These are phyloP conservation scores for Amphipyra tragopoginis DNA, from an alignment of 2,888 invertebrate genomes.

Conservation along the genomic window DNA sequence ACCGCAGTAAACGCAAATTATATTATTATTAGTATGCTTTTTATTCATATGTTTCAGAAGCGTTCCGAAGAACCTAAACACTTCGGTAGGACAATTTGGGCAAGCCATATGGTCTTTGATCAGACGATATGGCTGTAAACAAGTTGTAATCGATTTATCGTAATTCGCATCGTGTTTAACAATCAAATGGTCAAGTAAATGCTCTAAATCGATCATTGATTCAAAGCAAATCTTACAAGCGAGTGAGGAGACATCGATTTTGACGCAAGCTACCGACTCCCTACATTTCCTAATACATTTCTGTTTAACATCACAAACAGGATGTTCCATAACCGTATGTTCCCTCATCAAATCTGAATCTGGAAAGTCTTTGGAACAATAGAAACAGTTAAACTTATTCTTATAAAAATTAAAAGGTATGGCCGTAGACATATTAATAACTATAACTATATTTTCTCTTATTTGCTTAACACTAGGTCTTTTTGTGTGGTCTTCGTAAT, in stretches of 20 bases:
- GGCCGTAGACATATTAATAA: constrained; percentile 86
- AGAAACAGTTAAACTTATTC: constrained; percentile 86
- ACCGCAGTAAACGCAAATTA: constrained; percentile 85
- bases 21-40: constrained; percentile 84
- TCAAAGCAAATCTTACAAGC: constrained; percentile 84
- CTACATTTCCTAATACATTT: constrained; percentile 84
- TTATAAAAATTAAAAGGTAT: constrained; percentile 86
- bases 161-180: constrained; percentile 81
- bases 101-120: constrained; percentile 84
- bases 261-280: constrained; percentile 84
- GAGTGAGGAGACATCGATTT: constrained; percentile 81
- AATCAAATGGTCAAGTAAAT: constrained; percentile 80
- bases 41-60: constrained; percentile 84
- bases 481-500: constrained; percentile 72
- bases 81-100: constrained; percentile 79
- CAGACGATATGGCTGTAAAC: constrained; percentile 81
- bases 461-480: constrained; percentile 83
- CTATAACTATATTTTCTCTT: constrained; percentile 80
- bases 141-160: constrained; percentile 82
- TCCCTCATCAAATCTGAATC: constrained; percentile 83
- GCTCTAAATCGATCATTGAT: constrained; percentile 76
- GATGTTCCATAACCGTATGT: constrained; percentile 81
- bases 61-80: constrained; percentile 84
- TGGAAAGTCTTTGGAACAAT: constrained; percentile 83
- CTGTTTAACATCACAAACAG: constrained; percentile 79